Conservation (phyloP, 2,888 invertebrate genomes). For the Torymus texanus region DNA sequence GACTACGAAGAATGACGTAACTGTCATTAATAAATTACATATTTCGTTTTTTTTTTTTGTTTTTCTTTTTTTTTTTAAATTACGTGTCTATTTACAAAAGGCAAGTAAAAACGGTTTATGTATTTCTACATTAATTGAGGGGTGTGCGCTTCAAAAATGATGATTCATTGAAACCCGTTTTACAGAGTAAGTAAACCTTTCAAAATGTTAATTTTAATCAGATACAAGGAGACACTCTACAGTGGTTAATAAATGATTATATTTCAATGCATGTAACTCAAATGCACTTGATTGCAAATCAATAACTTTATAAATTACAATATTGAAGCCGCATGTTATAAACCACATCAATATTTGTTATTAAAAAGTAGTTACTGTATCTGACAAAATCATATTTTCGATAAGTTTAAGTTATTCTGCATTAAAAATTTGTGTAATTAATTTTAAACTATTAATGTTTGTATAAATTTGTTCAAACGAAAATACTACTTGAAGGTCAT, state of each 20-base stretch:
- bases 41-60: no score
- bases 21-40: conserved; percentile 13
- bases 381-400: neutral
- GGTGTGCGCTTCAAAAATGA: conserved; percentile 31
- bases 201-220: neutral
- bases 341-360: neutral
- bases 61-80: neutral
- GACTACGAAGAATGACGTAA: neutral
- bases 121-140: conserved; percentile 18
- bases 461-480: conserved; percentile 22
- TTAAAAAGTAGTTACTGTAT: neutral
- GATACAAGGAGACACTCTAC: neutral
- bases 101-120: conserved; percentile 28
- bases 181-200: neutral
- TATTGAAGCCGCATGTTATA: neutral
- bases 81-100: conserved; percentile 40
- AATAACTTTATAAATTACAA: neutral
- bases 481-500: conserved; percentile 62
- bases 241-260: no score
- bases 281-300: neutral
- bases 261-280: no score
- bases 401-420: neutral
- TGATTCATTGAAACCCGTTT: neutral
- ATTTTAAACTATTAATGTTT: neutral
- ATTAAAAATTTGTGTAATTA: neutral